These are phyloP conservation scores for Anarsia innoxiella DNA, from an alignment of 2,888 invertebrate genomes.

Conservation along the genomic window DNA sequence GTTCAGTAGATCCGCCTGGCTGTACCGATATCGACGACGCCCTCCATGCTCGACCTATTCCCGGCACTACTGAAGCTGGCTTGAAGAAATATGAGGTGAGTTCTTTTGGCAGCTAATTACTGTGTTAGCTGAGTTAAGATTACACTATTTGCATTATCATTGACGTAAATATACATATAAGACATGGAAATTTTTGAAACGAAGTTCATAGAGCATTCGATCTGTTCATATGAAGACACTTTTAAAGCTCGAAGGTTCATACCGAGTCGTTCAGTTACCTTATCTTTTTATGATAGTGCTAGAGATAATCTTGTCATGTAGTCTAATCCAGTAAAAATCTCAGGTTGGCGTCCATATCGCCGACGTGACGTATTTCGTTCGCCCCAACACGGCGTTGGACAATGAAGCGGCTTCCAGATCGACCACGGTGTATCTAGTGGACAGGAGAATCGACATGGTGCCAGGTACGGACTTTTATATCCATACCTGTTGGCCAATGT, in stretches of 20 bases:
- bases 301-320: too few species aligned
- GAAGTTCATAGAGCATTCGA: too few species aligned
- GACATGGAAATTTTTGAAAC: too few species aligned
- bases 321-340: neutral
- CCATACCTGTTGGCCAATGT: too few species aligned
- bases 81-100: constrained; percentile 44
- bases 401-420: constrained; percentile 94
- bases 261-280: too few species aligned
- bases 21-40: constrained; percentile 99
- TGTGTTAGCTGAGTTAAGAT: too few species aligned
- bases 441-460: constrained; percentile 94
- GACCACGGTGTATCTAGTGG: constrained; percentile 97
- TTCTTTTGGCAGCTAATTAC: too few species aligned
- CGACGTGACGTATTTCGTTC: constrained; percentile 97
- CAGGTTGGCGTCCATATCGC: constrained; percentile 97
- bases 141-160: too few species aligned
- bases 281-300: too few species aligned
- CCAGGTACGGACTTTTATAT: constrained; percentile 67
- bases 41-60: constrained; percentile 87
- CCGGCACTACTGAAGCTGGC: constrained; percentile 64
- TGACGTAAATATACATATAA: too few species aligned
- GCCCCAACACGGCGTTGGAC: constrained; percentile 94
- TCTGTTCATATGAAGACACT: too few species aligned
- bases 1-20: constrained; percentile 98
- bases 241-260: too few species aligned